Conservation (phyloP, 2,888 invertebrate species). For the Hirtodrosophila histrioides region DNA sequence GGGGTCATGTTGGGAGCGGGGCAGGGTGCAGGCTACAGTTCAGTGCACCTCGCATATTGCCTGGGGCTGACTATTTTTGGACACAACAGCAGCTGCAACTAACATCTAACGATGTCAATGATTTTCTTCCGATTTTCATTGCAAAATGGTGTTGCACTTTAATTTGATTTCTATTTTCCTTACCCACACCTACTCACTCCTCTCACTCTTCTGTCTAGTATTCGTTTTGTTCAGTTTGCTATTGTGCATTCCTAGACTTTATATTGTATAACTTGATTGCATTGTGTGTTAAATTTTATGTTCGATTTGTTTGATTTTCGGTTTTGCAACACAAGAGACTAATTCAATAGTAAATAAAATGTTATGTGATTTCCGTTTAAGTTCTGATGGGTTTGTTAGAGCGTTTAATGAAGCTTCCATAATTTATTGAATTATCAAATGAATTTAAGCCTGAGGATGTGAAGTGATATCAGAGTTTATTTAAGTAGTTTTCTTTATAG, state of each 20-base stretch:
- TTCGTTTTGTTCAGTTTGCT: slow-evolving; percentile 19
- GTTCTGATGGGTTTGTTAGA: slow-evolving; percentile 3
- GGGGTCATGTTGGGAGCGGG: background rate
- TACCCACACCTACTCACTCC: background rate
- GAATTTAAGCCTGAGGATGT: background rate
- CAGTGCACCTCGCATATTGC: slow-evolving; percentile 42
- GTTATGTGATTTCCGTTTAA: slow-evolving; percentile 1
- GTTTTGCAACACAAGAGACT: slow-evolving; percentile 18
- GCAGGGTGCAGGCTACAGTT: slow-evolving; percentile 32
- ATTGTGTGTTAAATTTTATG: slow-evolving; percentile 45
- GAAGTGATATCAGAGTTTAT: too few species aligned
- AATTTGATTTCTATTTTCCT: slow-evolving; percentile 65
- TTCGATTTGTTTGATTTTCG: slow-evolving; percentile 29
- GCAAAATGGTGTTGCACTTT: slow-evolving; percentile 60
- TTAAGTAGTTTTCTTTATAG: too few species aligned
- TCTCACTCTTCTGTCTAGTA: background rate
- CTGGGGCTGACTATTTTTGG: slow-evolving; percentile 36
- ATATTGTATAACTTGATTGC: slow-evolving; percentile 52
- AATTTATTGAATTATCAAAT: background rate
- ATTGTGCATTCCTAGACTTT: slow-evolving; percentile 35
- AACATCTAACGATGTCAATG: slow-evolving; percentile 54
- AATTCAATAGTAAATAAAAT: slow-evolving; percentile 27
- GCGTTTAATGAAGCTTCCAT: background rate
- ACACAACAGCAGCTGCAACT: slow-evolving; percentile 32
- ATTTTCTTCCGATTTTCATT: slow-evolving; percentile 59